phyloP scores from a whole-genome alignment of 1,140 invertebrate genomes.

The Chionoecetes opilio region DNA sequence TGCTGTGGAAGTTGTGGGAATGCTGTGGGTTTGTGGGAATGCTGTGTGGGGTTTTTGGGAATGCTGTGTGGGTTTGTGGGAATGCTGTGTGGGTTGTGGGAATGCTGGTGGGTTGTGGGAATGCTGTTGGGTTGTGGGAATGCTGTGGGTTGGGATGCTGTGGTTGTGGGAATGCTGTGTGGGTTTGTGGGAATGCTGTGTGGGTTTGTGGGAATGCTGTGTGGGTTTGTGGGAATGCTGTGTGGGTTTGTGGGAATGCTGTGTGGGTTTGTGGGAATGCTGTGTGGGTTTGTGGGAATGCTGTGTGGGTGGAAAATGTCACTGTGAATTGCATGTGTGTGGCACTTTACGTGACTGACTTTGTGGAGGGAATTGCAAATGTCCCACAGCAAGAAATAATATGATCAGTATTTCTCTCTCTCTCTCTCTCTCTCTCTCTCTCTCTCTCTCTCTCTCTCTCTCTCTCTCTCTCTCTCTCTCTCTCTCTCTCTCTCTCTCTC shows the following conservation, averaged over 20 bases:
- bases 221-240: no score
- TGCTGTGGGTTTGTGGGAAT: background rate
- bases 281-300: background rate
- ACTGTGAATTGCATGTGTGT: background rate
- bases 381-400: background rate
- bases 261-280: background rate
- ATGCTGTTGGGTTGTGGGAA: background rate
- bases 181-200: no score
- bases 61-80: background rate
- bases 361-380: background rate
- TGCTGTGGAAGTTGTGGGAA: background rate
- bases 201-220: background rate
- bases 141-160: background rate
- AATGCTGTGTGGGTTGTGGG: background rate
- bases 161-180: background rate
- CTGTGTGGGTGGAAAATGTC: background rate
- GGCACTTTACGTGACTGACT: background rate
- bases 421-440: constrained; percentile 2
- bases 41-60: no score
- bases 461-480: constrained; percentile 1
- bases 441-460: constrained; percentile 27
- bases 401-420: background rate
- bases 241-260: background rate
- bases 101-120: background rate
- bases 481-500: no score